Percentiles rank a stretch among this genome's conserved stretches.
phyloP scores from a whole-genome alignment of 2,888 invertebrate genomes.

The Cinara cedri region DNA sequence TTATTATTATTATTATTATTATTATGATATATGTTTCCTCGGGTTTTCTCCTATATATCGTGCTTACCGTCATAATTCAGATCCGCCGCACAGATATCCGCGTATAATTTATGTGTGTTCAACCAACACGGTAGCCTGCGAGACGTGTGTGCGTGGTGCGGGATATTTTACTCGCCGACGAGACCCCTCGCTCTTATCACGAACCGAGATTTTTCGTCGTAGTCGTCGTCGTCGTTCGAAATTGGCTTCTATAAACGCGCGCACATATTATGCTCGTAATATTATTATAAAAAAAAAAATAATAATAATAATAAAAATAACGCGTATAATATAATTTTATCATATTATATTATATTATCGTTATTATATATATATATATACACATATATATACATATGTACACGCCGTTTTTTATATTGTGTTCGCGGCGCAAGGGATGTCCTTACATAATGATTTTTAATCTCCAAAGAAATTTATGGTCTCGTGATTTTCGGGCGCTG shows the following conservation, averaged over 20 bases:
- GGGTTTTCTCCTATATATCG: constrained; percentile 35
- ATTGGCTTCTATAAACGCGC: constrained; percentile 42
- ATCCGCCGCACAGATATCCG: constrained; percentile 55
- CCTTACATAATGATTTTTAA: constrained; percentile 44
- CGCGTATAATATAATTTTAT: not conserved
- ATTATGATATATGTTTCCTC: constrained; percentile 56
- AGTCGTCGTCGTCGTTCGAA: constrained; percentile 39
- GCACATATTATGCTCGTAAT: not conserved
- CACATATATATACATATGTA: not conserved
- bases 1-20: constrained; percentile 23
- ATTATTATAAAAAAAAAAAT: too few relatives aligned
- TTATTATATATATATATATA: constrained; percentile 1
- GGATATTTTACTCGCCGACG: constrained; percentile 16
- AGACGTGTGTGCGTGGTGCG: constrained; percentile 39
- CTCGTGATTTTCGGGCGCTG: constrained; percentile 46
- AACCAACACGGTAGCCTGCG: constrained; percentile 55
- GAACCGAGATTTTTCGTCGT: constrained; percentile 49
- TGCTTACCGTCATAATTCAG: constrained; percentile 53
- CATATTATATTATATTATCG: constrained; percentile 2
- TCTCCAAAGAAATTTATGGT: constrained; percentile 46
- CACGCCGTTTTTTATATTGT: constrained; percentile 4
- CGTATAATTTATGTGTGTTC: constrained; percentile 55
- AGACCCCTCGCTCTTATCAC: constrained; percentile 39
- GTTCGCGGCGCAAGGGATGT: constrained; percentile 42
- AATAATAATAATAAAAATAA: too few relatives aligned